phyloP scores from a whole-genome alignment of 2,888 invertebrate species.

The Amphipyra tragopoginis region DNA sequence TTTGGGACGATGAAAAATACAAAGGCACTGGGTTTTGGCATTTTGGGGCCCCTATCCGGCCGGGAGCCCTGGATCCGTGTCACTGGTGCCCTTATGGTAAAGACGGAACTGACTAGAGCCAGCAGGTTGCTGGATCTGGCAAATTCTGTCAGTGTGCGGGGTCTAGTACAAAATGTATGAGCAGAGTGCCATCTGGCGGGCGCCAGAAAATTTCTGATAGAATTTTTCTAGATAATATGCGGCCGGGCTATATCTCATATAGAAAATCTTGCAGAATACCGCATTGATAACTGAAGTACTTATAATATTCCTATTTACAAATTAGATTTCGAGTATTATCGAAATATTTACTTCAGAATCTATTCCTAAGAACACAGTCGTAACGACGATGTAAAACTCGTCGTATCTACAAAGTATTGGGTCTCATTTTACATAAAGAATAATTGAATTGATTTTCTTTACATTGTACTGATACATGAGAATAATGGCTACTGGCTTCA shows the following conservation, averaged over 20 bases:
- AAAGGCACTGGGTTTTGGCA: too few species aligned
- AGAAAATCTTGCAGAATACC: conserved; percentile 24
- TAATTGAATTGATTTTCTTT: conserved; percentile 26
- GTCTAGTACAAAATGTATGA: too few species aligned
- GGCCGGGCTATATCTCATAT: conserved; percentile 25
- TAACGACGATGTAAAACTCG: conserved; percentile 11
- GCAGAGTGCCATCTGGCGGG: too few species aligned
- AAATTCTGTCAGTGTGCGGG: too few species aligned
- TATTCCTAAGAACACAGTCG: conserved; percentile 39
- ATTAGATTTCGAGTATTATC: conserved; percentile 15
- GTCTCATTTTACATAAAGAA: conserved; percentile 8
- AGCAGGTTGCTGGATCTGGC: too few species aligned
- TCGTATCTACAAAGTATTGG: background rate
- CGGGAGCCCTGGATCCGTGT: too few species aligned
- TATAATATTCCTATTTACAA: conserved; percentile 39
- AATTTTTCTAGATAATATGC: too few species aligned
- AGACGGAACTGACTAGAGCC: too few species aligned
- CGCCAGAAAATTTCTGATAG: too few species aligned
- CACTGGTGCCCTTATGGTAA: too few species aligned
- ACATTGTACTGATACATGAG: conserved; percentile 29
- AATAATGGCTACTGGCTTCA: background rate
- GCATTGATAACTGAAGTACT: conserved; percentile 17
- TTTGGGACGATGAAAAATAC: too few species aligned
- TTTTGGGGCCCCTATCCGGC: too few species aligned
- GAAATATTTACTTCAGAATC: conserved; percentile 20